Evolutionary conservation across 2,888 invertebrate genomes (phyloP).

Genomic region (Cosmopolites sordidus): DNA sequence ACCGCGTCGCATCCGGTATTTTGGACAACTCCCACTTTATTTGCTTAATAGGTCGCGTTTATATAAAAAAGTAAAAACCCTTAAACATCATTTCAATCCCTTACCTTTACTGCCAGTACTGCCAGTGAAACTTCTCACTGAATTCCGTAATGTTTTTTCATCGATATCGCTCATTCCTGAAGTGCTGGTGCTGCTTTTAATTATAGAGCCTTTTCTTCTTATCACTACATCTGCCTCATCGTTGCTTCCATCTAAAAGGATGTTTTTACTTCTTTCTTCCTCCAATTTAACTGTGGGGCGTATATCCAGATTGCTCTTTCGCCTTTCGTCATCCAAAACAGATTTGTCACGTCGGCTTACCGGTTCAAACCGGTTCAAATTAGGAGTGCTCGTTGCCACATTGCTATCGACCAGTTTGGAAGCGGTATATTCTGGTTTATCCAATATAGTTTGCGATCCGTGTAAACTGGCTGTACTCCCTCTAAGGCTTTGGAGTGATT

Average conservation of each 20-base stretch:
- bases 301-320: slow-evolving; percentile 57
- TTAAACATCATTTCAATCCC: background rate
- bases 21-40: slow-evolving; percentile 2
- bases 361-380: slow-evolving; percentile 46
- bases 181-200: slow-evolving; percentile 44
- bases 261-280: slow-evolving; percentile 18
- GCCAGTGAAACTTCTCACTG: slow-evolving; percentile 39
- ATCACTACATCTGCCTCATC: slow-evolving; percentile 12
- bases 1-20: background rate
- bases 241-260: slow-evolving; percentile 15
- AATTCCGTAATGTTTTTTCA: slow-evolving; percentile 38
- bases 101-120: slow-evolving; percentile 32
- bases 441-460: slow-evolving; percentile 16
- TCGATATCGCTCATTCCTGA: slow-evolving; percentile 44
- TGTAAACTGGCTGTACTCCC: slow-evolving; percentile 29
- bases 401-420: slow-evolving; percentile 22
- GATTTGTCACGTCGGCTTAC: slow-evolving; percentile 15
- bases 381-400: slow-evolving; percentile 55
- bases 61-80: too few relatives aligned
- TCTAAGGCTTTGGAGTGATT: slow-evolving; percentile 42
- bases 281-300: slow-evolving; percentile 40
- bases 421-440: slow-evolving; percentile 22
- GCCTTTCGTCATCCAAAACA: slow-evolving; percentile 26
- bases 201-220: slow-evolving; percentile 48
- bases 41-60: background rate